These are phyloP conservation scores for Myotis planiceps DNA, from an alignment of 2,797 vertebrate species.

Conservation along the genomic window DNA sequence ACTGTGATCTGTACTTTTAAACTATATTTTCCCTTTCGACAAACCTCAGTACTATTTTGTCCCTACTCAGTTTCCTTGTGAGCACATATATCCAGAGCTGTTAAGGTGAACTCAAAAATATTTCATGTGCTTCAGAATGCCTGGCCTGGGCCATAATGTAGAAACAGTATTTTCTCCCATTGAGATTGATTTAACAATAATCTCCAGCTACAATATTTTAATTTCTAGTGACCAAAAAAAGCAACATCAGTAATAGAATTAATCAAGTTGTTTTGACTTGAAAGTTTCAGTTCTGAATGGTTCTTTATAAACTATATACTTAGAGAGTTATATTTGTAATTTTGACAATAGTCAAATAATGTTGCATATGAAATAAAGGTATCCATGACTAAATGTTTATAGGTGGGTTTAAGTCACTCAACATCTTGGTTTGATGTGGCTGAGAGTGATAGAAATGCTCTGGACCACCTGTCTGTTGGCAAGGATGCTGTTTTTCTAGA, in stretches of 20 bases:
- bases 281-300: background rate
- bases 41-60: background rate
- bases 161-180: background rate
- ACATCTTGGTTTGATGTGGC: background rate
- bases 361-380: background rate
- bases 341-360: background rate
- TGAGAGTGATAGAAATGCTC: accelerated
- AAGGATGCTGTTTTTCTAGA: background rate
- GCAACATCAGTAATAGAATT: background rate
- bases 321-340: background rate
- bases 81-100: background rate
- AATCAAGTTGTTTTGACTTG: background rate
- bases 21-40: background rate
- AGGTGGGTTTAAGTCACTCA: background rate
- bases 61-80: background rate
- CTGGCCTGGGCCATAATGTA: background rate
- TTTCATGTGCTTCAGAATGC: background rate
- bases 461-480: accelerated
- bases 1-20: background rate
- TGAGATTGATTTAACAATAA: background rate
- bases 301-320: background rate
- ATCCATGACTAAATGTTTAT: background rate
- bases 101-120: background rate
- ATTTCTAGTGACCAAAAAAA: background rate
- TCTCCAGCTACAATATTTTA: background rate